Conservation (phyloP, 2,113 vertebrate species). For the Anthoscopus minutus region DNA sequence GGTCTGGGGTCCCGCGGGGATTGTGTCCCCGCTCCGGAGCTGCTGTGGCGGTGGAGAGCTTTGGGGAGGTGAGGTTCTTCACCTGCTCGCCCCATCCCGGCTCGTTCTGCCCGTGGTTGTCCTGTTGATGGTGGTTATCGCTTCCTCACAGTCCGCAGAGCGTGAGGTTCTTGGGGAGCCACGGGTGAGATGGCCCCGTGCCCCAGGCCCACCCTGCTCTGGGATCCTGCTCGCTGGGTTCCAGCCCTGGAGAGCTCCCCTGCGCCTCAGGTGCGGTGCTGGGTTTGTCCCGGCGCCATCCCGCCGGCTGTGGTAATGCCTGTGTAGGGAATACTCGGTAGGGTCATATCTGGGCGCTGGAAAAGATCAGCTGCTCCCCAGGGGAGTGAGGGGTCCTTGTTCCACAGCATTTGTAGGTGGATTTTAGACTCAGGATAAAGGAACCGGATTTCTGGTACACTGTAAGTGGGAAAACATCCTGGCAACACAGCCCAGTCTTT, state of each 20-base stretch:
- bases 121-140: neutral
- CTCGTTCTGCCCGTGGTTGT: neutral
- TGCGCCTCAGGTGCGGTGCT: neutral
- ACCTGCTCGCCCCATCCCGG: rapidly evolving
- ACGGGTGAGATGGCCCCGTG: neutral
- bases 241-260: neutral
- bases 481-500: neutral
- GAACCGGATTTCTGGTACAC: neutral
- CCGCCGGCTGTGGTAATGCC: neutral
- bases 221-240: slow-evolving; percentile 44
- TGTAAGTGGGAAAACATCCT: neutral
- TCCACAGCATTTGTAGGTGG: neutral
- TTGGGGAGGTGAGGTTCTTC: neutral
- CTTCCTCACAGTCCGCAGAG: neutral
- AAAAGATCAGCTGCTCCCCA: too few species aligned
- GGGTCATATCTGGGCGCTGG: neutral
- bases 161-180: neutral
- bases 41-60: neutral
- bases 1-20: neutral
- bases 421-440: neutral
- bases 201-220: slow-evolving; percentile 27
- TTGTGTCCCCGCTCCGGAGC: rapidly evolving
- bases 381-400: neutral
- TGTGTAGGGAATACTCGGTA: rapidly evolving
- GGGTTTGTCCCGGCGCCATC: neutral